Conservation (phyloP, 2,888 invertebrate species). For the Leucoma salicis region DNA sequence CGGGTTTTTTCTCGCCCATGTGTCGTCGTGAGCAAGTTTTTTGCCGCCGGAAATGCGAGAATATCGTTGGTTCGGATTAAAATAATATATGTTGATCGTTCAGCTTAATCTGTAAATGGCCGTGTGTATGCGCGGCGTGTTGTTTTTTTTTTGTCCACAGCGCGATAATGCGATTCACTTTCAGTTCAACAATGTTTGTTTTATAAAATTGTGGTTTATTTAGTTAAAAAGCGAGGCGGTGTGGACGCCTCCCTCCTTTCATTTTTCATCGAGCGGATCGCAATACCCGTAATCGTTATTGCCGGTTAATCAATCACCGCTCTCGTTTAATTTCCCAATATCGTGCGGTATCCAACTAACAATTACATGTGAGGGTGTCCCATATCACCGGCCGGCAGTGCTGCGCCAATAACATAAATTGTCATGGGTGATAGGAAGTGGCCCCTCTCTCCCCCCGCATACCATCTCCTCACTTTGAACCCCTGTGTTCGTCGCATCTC, state of each 20-base stretch:
- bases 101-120: conserved; percentile 66
- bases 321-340: conserved; percentile 77
- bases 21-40: conserved; percentile 64
- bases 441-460: conserved; percentile 36
- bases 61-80: conserved; percentile 72
- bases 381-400: conserved; percentile 67
- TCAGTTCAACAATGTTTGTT: conserved; percentile 47
- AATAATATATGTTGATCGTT: conserved; percentile 76
- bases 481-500: conserved; percentile 27
- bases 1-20: conserved; percentile 74
- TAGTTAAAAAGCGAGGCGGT: conserved; percentile 15
- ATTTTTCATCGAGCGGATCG: conserved; percentile 53
- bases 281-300: conserved; percentile 72
- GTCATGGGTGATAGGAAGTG: conserved; percentile 72
- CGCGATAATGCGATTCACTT: conserved; percentile 50
- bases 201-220: conserved; percentile 46
- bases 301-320: conserved; percentile 75
- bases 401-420: conserved; percentile 79
- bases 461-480: conserved; percentile 18
- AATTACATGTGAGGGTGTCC: conserved; percentile 75
- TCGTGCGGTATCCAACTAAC: conserved; percentile 76
- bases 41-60: conserved; percentile 78
- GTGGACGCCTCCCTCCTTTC: conserved; percentile 36
- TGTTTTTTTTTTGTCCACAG: conserved; percentile 47
- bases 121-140: conserved; percentile 42